Evolutionary conservation across 2,797 vertebrate genomes (phyloP).

Genomic region (Argya squamiceps): DNA sequence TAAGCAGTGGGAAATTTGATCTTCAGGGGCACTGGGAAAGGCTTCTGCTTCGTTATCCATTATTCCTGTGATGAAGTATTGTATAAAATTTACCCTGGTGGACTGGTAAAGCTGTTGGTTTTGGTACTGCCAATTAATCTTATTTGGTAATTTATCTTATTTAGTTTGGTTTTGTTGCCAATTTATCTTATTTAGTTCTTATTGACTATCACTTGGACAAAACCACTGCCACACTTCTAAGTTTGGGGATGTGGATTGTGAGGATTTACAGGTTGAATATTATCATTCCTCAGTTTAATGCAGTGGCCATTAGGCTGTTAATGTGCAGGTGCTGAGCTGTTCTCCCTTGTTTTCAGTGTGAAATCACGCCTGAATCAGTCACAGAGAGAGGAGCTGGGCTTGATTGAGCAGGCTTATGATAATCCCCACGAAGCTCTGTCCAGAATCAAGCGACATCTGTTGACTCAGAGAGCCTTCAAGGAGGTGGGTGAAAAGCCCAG

Average conservation of each 20-base stretch:
- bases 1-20: conserved; percentile 45
- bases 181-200: not conserved
- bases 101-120: not conserved
- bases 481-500: conserved; percentile 79
- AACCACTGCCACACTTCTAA: fast-evolving
- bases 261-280: not conserved
- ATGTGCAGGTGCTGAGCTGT: not conserved
- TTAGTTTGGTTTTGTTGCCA: not conserved
- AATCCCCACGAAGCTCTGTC: conserved; percentile 98
- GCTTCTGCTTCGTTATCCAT: not conserved
- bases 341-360: conserved; percentile 80
- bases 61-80: not conserved
- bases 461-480: conserved; percentile 99
- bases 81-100: not conserved
- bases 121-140: not conserved
- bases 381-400: conserved; percentile 94
- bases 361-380: conserved; percentile 98
- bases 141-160: not conserved
- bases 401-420: conserved; percentile 98
- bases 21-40: not conserved
- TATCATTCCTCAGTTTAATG: not conserved
- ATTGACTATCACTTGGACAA: not conserved
- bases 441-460: conserved; percentile 98
- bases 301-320: not conserved
- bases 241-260: not conserved